phyloP scores from a whole-genome alignment of 2,797 vertebrate genomes.

The Pampus argenteus region DNA sequence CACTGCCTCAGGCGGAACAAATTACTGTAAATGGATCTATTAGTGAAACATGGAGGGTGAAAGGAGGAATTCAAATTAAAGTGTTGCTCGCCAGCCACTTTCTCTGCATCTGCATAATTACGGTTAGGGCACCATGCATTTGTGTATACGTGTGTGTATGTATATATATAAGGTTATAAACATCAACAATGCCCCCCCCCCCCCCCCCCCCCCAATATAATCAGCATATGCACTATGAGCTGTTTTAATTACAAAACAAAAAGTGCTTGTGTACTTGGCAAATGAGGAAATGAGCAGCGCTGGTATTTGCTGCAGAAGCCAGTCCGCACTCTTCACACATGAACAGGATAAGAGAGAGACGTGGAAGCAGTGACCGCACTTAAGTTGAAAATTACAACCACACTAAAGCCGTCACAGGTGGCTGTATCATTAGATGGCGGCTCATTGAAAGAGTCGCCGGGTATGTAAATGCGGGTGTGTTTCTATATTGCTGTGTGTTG shows the following conservation, averaged over 20 bases:
- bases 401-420: slow-evolving; percentile 58
- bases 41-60: slow-evolving; percentile 69
- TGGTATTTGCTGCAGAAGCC: neutral
- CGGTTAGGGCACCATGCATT: slow-evolving; percentile 36
- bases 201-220: slow-evolving; percentile 50
- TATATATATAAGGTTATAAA: slow-evolving; percentile 54
- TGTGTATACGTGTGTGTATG: slow-evolving; percentile 9
- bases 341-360: neutral
- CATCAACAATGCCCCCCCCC: slow-evolving; percentile 39
- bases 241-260: slow-evolving; percentile 79
- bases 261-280: slow-evolving; percentile 38
- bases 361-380: slow-evolving; percentile 39
- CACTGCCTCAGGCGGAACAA: slow-evolving; percentile 74
- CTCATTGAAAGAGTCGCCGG: slow-evolving; percentile 49
- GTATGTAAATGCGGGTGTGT: slow-evolving; percentile 7
- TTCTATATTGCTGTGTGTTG: slow-evolving; percentile 1
- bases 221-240: slow-evolving; percentile 45
- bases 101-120: slow-evolving; percentile 73
- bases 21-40: slow-evolving; percentile 78
- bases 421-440: slow-evolving; percentile 47
- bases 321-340: neutral
- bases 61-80: slow-evolving; percentile 77
- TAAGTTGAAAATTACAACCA: slow-evolving; percentile 64
- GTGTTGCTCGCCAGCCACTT: slow-evolving; percentile 53
- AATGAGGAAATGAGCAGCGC: slow-evolving; percentile 30